phyloP scores from a whole-genome alignment of 92 coral and sea anemone species.

The Paramuricea clavata region DNA sequence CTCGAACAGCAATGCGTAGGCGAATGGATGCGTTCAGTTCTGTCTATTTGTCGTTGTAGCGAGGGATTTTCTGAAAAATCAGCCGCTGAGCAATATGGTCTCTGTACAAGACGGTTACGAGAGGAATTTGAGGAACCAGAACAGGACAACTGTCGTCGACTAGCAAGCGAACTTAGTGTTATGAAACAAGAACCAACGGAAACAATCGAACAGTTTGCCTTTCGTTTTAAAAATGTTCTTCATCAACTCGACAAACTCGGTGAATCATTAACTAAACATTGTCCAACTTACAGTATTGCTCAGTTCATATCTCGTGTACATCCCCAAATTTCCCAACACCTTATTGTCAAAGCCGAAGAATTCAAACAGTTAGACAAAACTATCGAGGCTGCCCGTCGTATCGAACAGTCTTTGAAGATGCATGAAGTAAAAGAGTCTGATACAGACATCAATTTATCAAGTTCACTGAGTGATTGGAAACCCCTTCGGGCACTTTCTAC shows the following conservation, averaged over 20 bases:
- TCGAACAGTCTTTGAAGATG: constrained; percentile 61
- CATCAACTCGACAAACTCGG: constrained; percentile 77
- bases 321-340: constrained; percentile 66
- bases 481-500: constrained; percentile 15
- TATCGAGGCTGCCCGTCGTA: constrained; percentile 74
- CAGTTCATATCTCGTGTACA: constrained; percentile 74
- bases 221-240: constrained; percentile 60
- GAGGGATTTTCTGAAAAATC: constrained; percentile 62
- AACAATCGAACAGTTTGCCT: constrained; percentile 68
- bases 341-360: constrained; percentile 71
- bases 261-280: constrained; percentile 61
- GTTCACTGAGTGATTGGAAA: constrained; percentile 15
- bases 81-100: constrained; percentile 59
- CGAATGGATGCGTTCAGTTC: constrained; percentile 71
- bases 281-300: constrained; percentile 74
- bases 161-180: constrained; percentile 46
- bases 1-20: constrained; percentile 74
- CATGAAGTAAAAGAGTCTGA: constrained; percentile 8
- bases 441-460: not conserved
- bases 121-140: constrained; percentile 48
- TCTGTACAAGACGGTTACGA: constrained; percentile 31
- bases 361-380: constrained; percentile 60
- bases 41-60: constrained; percentile 55
- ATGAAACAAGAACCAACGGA: constrained; percentile 59
- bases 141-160: constrained; percentile 61